Conservation (phyloP, 2,797 vertebrate species). For the Diplodus puntazzo region DNA sequence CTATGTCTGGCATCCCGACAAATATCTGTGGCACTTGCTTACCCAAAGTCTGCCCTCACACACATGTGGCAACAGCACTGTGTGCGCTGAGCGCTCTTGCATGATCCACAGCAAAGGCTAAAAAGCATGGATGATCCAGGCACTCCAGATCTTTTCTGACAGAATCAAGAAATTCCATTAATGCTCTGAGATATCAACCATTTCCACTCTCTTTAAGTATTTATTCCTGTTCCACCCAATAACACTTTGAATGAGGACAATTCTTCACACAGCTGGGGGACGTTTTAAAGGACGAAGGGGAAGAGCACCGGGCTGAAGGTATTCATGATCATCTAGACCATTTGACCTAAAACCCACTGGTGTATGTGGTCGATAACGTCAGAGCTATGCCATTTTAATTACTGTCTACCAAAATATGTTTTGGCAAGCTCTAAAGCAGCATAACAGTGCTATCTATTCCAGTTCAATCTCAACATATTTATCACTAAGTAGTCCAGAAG, state of each 20-base stretch:
- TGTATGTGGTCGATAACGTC: constrained; percentile 18
- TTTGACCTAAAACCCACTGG: constrained; percentile 20
- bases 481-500: constrained; percentile 67
- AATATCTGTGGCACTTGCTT: constrained; percentile 82
- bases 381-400: constrained; percentile 23
- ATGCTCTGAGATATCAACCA: constrained; percentile 51
- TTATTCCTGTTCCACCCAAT: constrained; percentile 50
- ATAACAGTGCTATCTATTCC: constrained; percentile 52
- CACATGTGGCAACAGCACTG: constrained; percentile 72
- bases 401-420: constrained; percentile 19
- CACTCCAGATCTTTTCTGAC: constrained; percentile 63
- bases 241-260: constrained; percentile 10
- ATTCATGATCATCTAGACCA: constrained; percentile 7
- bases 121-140: constrained; percentile 32
- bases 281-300: constrained; percentile 9
- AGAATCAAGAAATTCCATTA: constrained; percentile 74
- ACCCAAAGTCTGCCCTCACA: constrained; percentile 72
- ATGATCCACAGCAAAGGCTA: constrained; percentile 53
- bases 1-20: constrained; percentile 85
- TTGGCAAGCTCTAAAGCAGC: constrained; percentile 34
- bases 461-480: constrained; percentile 62
- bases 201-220: constrained; percentile 66
- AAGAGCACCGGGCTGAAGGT: constrained; percentile 10
- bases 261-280: constrained; percentile 11
- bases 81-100: constrained; percentile 48